A percentile compares a stretch with the other conserved stretches of the same genome.
Conservation (phyloP, 2,888 invertebrate genomes). For the Andrena trimmerana region DNA sequence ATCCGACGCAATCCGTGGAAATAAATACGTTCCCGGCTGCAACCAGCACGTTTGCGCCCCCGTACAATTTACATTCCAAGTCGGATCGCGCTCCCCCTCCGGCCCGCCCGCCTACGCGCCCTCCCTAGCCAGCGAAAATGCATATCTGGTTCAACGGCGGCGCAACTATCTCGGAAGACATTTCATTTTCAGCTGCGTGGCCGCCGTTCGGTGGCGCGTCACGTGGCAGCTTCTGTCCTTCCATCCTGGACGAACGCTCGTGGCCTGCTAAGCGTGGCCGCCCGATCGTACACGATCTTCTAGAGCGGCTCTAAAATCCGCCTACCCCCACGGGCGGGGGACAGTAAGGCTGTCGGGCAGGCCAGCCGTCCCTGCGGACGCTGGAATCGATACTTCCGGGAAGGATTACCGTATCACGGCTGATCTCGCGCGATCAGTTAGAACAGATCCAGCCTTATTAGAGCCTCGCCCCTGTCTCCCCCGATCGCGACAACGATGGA, state of each 20-base stretch:
- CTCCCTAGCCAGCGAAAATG: slow-evolving; percentile 56
- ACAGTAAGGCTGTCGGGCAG: slow-evolving; percentile 17
- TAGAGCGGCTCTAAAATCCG: background rate
- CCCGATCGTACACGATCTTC: background rate
- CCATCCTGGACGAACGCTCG: background rate
- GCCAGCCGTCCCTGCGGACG: slow-evolving; percentile 12
- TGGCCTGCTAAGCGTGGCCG: background rate
- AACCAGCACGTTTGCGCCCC: slow-evolving; percentile 46
- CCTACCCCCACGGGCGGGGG: background rate
- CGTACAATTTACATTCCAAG: slow-evolving; percentile 70
- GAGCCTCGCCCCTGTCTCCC: slow-evolving; percentile 15
- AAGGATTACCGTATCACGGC: slow-evolving; percentile 56
- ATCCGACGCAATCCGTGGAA: slow-evolving; percentile 66
- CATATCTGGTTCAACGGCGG: slow-evolving; percentile 61
- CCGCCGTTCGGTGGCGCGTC: slow-evolving; percentile 29
- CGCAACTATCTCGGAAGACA: slow-evolving; percentile 81
- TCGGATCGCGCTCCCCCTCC: slow-evolving; percentile 52
- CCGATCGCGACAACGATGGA: slow-evolving; percentile 19
- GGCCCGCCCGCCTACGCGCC: background rate
- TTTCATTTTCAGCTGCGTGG: slow-evolving; percentile 76
- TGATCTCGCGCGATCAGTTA: slow-evolving; percentile 50
- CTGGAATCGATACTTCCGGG: slow-evolving; percentile 51
- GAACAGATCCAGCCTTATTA: slow-evolving; percentile 40
- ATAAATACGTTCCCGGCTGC: slow-evolving; percentile 63
- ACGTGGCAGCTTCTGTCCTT: slow-evolving; percentile 1